Conservation (phyloP, 2,113 vertebrate genomes). For the Perognathus longimembris region DNA sequence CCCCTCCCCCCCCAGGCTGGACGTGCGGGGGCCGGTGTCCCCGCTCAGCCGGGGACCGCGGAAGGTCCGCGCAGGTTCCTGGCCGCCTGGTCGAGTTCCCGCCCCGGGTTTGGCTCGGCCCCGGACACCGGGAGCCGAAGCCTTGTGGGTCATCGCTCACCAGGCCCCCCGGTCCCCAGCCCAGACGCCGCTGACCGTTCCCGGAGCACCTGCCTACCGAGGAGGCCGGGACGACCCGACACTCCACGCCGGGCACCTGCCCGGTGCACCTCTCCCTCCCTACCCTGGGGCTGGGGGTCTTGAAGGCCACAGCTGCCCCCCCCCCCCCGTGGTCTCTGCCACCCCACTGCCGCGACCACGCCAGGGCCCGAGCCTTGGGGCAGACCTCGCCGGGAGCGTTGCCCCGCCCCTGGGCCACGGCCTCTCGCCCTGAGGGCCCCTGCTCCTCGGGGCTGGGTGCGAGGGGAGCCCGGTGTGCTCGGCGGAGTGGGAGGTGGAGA, state of each 20-base stretch:
- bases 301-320: not conserved
- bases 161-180: not conserved
- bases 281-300: not conserved
- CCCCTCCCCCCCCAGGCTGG: not conserved
- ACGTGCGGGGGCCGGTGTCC: not conserved
- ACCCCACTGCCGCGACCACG: accelerated
- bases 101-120: not conserved
- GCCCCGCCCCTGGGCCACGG: too few species aligned
- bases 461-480: not conserved
- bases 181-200: accelerated
- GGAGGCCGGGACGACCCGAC: not conserved
- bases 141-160: not conserved
- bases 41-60: not conserved
- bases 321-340: not conserved
- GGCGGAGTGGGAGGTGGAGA: not conserved
- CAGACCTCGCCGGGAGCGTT: too few species aligned
- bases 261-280: not conserved
- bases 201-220: not conserved
- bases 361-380: too few species aligned
- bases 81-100: not conserved
- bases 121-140: not conserved
- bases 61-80: not conserved
- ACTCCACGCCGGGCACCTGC: too few species aligned
- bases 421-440: accelerated
- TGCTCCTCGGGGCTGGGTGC: not conserved